Evolutionary conservation across 2,888 invertebrate genomes (phyloP), one percentile per base, ranked within the genome.

Genomic region (Aspidapion aeneum): DNA sequence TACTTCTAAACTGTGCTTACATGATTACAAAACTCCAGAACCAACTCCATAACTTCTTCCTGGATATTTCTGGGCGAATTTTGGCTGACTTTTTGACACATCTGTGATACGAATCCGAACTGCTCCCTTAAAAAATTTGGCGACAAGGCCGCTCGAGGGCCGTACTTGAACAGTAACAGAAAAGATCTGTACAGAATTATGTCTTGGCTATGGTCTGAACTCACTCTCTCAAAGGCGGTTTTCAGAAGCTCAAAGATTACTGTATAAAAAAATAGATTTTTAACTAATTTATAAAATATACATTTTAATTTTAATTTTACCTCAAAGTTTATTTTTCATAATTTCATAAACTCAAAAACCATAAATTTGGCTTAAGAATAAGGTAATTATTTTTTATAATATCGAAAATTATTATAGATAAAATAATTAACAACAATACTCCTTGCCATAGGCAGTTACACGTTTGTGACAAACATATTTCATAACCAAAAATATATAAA

Each of bases 91-190:
- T 63, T 64, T 17, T 71, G 70, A 58, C 74, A 74, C 22, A 78
- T 55, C 22, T 72, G 66, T 2, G 70, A 71, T 18, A 79, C 66
- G 68, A 77, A 79, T 52, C 58, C 22, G 63, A 77, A 77, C 60
- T 77, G 72, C 61, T 74, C 72, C 50, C 75, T 70, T 57, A 77
- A 66, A 20, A 72, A 52, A 56, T 63, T 68, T 5, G 71, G 57
- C 0, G 77, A 70, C 21, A 77, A 69, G 18, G 73, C 73, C 60
- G 72, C 70, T 18, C 70, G 60, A 12, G 78, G 75, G 1, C 77
- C 78, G 67, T 70, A 71, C 70, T 76, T 74, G 1, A 77, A 65
- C 51, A 75, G 62, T 50, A 74, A 66, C 48, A 70, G 68, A 7
- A 77, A 67, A 67, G 76, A 75, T 65, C 70, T 68, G 21, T 71